Percentiles rank a stretch among this genome's conserved stretches.
These are phyloP conservation scores for Cheilosia impressa DNA, from an alignment of 2,888 invertebrate species.

Conservation along the genomic window DNA sequence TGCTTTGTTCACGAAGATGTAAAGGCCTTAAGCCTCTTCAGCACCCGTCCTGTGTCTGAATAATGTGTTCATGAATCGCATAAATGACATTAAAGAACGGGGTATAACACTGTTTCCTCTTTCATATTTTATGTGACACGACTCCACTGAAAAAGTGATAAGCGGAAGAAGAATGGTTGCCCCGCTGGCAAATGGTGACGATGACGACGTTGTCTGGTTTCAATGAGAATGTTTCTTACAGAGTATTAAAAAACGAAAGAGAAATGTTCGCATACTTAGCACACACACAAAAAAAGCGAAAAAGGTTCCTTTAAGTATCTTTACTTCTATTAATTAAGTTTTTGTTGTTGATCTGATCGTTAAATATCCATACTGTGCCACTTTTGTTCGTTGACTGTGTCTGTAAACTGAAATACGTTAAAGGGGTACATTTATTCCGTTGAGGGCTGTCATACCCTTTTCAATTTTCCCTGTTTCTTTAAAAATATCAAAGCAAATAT, in stretches of 20 bases:
- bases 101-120: conserved; percentile 56
- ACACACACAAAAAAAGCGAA: conserved; percentile 4
- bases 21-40: conserved; percentile 49
- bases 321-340: conserved; percentile 49
- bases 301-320: conserved; percentile 25
- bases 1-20: conserved; percentile 27
- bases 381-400: conserved; percentile 20
- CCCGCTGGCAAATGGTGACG: conserved; percentile 61
- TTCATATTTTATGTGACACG: conserved; percentile 66
- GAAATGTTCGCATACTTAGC: conserved; percentile 4
- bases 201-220: conserved; percentile 47
- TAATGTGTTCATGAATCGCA: conserved; percentile 62
- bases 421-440: neutral
- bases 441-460: neutral
- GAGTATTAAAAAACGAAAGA: conserved; percentile 20
- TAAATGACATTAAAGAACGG: conserved; percentile 61
- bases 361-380: conserved; percentile 28
- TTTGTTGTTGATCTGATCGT: conserved; percentile 44
- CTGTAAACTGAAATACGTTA: conserved; percentile 2
- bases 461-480: neutral
- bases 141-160: conserved; percentile 66
- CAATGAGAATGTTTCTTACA: conserved; percentile 46
- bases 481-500: neutral
- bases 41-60: conserved; percentile 41
- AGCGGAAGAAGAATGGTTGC: conserved; percentile 65